Base-by-base conservation (phyloP, 2,113 vertebrate species). In the Macquaria ambigua region DNA sequence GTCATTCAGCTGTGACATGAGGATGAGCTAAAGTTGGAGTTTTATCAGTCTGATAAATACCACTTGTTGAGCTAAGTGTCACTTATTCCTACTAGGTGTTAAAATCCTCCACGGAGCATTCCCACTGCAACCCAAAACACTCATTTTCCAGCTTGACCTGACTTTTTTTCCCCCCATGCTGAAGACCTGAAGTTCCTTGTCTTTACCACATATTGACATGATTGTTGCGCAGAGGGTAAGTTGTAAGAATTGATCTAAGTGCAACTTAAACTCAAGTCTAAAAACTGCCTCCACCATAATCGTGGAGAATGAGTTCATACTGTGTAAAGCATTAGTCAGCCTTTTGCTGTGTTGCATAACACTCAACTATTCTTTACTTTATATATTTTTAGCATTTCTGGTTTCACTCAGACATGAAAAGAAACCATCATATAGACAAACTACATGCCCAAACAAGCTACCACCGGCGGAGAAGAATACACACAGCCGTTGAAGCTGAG, bases 121-220 rank as follows among this genome's bases (percentile, higher is more conserved):
- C 73, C 69, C 66, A 69, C 81, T 61, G 50, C 10, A 83, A 70
- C 64, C 64, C 70, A 77, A 89, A 91, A 75, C 76, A 84, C 74
- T 58, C 53, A 34, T 73, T 93, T 92, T 93, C 89, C 88, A 87
- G 89, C 88, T 41, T 0, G 20, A 41, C 52, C 28, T 31, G 28
- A n/a, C n/a, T n/a, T n/a, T n/a, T 90, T 34, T 34, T 34, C 3
- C 3, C 3, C 31, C 82, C 90, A 92, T 39, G 4, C n/a, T n/a
- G 28, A 31, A 31, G 2, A 31, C 28, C 28, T 31, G 28, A 31
- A 31, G 28, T 31, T 31, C 28, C 28, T 31, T 31, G 28, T 31
- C 28, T 31, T 31, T 31, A 31, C 28, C 28, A 2, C 28, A 34
- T 34, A 34, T 62, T 62, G 6, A 15, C 23, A 39, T 37, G 14